Evolutionary conservation across 2,113 vertebrate species (phyloP).

Genomic region (Pedetes capensis): DNA sequence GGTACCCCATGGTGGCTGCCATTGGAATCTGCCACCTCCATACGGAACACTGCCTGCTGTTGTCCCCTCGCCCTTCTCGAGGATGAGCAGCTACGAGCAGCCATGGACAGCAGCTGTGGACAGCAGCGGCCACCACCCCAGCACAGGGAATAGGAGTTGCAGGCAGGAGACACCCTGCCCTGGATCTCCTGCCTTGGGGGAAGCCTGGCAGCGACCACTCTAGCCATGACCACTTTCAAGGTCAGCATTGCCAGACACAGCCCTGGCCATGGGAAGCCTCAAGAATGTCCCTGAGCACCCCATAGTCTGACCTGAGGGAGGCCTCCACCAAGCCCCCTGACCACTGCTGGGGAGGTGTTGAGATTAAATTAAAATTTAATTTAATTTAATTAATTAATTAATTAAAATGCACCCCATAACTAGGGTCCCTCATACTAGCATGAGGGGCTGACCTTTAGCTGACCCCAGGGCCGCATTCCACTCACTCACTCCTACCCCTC

Average conservation of each 20-base stretch:
- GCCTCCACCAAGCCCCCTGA: neutral
- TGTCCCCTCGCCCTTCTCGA: neutral
- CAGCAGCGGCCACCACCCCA: too few relatives aligned
- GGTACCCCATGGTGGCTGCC: neutral
- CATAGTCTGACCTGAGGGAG: neutral
- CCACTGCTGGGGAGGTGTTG: too few relatives aligned
- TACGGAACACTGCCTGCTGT: rapidly evolving
- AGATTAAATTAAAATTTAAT: too few relatives aligned
- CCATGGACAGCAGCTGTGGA: rapidly evolving
- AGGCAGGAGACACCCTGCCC: rapidly evolving
- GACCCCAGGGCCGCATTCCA: too few relatives aligned
- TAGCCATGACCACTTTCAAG: neutral
- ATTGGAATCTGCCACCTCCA: neutral
- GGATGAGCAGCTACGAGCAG: rapidly evolving
- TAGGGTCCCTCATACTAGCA: too few relatives aligned
- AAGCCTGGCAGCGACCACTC: neutral
- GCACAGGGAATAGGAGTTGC: neutral
- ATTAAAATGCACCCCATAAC: too few relatives aligned
- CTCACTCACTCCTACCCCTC: too few relatives aligned
- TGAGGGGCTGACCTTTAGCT: too few relatives aligned
- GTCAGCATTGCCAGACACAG: neutral
- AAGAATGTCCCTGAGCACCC: neutral
- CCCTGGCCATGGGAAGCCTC: neutral
- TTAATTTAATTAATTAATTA: too few relatives aligned
- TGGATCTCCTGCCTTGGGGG: neutral